These are phyloP conservation scores for Salarias fasciatus DNA, from an alignment of 2,797 vertebrate genomes.

Conservation along the genomic window DNA sequence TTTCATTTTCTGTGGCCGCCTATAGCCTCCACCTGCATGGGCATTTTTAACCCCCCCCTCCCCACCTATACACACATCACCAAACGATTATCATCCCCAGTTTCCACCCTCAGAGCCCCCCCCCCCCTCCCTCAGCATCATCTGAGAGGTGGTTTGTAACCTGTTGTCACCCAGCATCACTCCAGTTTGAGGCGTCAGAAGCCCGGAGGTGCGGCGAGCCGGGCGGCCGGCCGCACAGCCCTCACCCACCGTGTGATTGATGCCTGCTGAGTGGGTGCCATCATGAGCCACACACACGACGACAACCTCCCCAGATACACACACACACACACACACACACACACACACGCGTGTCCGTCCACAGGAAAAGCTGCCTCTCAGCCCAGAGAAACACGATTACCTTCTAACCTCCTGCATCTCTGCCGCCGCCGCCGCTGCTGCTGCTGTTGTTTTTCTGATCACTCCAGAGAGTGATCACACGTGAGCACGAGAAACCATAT, in stretches of 20 bases:
- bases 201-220: constrained; percentile 59
- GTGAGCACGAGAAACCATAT: constrained; percentile 9
- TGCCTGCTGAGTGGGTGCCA: constrained; percentile 58
- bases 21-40: constrained; percentile 41
- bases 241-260: constrained; percentile 56
- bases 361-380: no score
- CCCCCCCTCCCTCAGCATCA: constrained; percentile 21
- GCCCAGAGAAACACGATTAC: not conserved
- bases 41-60: not conserved
- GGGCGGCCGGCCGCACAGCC: constrained; percentile 41
- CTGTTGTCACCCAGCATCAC: constrained; percentile 73
- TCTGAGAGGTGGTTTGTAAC: constrained; percentile 57
- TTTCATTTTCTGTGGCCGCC: constrained; percentile 27
- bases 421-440: constrained; percentile 21
- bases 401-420: constrained; percentile 17
- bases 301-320: constrained; percentile 23
- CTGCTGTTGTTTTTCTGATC: not conserved
- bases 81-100: not conserved
- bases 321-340: not conserved
- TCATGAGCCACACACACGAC: constrained; percentile 40
- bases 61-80: not conserved
- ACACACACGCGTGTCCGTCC: not conserved
- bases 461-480: no score
- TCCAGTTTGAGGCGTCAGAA: constrained; percentile 67
- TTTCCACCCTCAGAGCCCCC: constrained; percentile 42